Conservation (phyloP, 2,888 invertebrate genomes). For the Mylabris sibirica region DNA sequence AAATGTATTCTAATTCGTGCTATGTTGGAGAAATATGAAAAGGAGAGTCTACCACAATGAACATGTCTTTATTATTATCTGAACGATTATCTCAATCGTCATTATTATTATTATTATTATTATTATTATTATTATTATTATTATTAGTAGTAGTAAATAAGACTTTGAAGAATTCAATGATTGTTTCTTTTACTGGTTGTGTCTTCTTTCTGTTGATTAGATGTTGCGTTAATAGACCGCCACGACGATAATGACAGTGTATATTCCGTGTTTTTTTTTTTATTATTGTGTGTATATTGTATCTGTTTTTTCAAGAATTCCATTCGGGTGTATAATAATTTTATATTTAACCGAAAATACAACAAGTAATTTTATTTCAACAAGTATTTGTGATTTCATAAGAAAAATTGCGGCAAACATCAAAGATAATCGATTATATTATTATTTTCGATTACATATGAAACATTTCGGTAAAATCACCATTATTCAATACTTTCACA, state of each 20-base stretch:
- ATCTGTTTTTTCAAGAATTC: not conserved
- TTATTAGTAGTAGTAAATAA: not conserved
- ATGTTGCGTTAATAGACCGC: constrained; percentile 30
- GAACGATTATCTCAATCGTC: not conserved
- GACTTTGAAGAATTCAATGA: not conserved
- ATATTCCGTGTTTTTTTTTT: not conserved
- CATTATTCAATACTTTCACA: not conserved
- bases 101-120: constrained; percentile 16
- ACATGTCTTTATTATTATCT: constrained; percentile 4
- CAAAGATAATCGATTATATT: constrained; percentile 1
- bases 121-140: constrained; percentile 20
- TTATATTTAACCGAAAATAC: not conserved
- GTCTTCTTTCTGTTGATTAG: constrained; percentile 26
- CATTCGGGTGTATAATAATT: not conserved
- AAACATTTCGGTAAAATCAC: not conserved
- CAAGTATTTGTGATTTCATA: not conserved
- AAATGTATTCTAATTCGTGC: constrained; percentile 78
- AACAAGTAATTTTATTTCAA: not conserved
- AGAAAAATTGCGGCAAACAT: not conserved
- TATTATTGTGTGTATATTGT: not conserved
- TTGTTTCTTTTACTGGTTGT: not conserved
- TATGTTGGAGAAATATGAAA: constrained; percentile 65
- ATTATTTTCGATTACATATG: not conserved
- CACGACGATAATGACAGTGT: constrained; percentile 31
- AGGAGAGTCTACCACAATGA: constrained; percentile 40